Evolutionary conservation across 2,888 invertebrate genomes (phyloP).

Genomic region (Sialis fuliginosa): DNA sequence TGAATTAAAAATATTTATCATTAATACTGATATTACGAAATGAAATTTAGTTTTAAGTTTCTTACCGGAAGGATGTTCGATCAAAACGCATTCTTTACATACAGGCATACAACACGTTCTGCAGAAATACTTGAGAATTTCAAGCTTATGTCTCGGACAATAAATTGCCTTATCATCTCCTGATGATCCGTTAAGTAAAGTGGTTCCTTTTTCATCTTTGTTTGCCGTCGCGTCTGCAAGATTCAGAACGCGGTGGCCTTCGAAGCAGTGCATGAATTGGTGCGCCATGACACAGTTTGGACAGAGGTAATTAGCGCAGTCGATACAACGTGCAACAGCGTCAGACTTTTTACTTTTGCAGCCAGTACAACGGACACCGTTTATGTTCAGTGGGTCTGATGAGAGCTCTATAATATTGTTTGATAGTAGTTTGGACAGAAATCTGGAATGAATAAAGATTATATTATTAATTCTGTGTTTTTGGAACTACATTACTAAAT

Average conservation of each 20-base stretch:
- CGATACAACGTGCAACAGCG: conserved; percentile 90
- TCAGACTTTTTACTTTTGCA: conserved; percentile 90
- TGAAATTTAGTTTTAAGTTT: too few relatives aligned
- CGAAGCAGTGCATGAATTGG: conserved; percentile 98
- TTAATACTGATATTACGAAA: too few relatives aligned
- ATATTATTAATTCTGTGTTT: conserved; percentile 17
- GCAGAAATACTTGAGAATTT: conserved; percentile 85
- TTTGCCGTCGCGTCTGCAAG: conserved; percentile 47
- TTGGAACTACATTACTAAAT: conserved; percentile 25
- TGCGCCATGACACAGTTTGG: conserved; percentile 97
- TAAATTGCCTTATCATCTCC: conserved; percentile 43
- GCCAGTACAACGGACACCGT: conserved; percentile 70
- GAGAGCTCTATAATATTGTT: conserved; percentile 4
- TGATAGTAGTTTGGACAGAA: conserved; percentile 3
- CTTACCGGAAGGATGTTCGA: conserved; percentile 54
- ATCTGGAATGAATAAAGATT: not conserved
- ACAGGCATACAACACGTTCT: conserved; percentile 83
- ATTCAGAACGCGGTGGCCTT: conserved; percentile 79
- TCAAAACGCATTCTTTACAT: conserved; percentile 85
- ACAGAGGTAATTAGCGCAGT: conserved; percentile 92
- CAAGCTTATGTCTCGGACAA: conserved; percentile 79
- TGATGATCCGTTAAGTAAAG: conserved; percentile 10
- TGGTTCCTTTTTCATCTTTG: conserved; percentile 26
- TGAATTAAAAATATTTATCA: conserved; percentile 11
- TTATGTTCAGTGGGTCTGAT: conserved; percentile 25